Evolutionary conservation across 1,140 invertebrate genomes (phyloP), one percentile per base, ranked within the genome.

Genomic region (Camponotus vicinus): DNA sequence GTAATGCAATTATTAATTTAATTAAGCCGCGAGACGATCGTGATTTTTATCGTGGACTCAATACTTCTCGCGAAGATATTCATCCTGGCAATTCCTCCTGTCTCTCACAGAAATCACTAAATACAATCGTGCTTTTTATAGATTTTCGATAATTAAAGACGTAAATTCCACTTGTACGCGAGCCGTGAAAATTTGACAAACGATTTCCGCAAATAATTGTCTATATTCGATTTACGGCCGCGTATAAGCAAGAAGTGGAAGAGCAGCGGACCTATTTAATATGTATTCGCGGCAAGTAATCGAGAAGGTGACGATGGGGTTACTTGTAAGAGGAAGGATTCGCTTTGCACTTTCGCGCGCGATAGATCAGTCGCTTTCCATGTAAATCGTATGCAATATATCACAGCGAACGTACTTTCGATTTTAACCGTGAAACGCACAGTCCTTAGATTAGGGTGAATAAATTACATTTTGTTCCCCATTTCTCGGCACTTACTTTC

Each of bases 141-240:
- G 77, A 66, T 87, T 82, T 49, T 83, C 34, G 55, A 88, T 83
- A 87, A 83, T 82, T 87, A 82, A 87, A 73, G 37, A 34, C 11
- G 57, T 34, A 13, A 27, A 73, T 76, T 11, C 34, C 61, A 21
- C 32, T 63, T 8, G 45, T 9, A 9, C 5, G 21, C 13, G 21
- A 11, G 15, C 49, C 32, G 55, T 45, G 55, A 73, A 71, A 82
- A 83, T 40, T 34, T 49, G 55, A 18, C 79, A 45, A 83, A 75
- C 75, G 40, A 73, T 63, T 59, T 27, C 4, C 15, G 21, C 55
- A 37, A 27, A 27, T 27, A 27, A 27, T 18, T 83, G 27, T 49
- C 70, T 70, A 42, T 55, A 45, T 75, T 61, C 27, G 69, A 75
- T 83, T 73, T 83, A 73, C 40, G 27, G 3, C 15, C 18, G 13